Evolutionary conservation across 1,140 invertebrate species (phyloP).

Genomic region (Rhagoletis zephyria): DNA sequence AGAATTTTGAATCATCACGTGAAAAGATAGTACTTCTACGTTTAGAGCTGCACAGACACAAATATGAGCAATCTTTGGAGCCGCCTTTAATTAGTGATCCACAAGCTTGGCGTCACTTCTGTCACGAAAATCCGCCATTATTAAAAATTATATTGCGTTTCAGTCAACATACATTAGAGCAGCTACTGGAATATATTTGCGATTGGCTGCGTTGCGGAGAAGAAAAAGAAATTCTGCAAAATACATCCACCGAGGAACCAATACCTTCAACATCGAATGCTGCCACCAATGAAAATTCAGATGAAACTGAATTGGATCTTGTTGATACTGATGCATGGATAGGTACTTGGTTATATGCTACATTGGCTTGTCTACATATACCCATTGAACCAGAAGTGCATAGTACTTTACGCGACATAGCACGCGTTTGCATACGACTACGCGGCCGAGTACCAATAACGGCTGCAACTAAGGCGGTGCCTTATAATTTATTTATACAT

Average conservation of each 20-base stretch:
- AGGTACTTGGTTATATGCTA: slow-evolving; percentile 68
- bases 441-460: slow-evolving; percentile 60
- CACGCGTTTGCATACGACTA: slow-evolving; percentile 63
- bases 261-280: slow-evolving; percentile 23
- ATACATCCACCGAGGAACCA: neutral
- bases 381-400: slow-evolving; percentile 69
- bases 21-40: slow-evolving; percentile 60
- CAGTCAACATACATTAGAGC: slow-evolving; percentile 64
- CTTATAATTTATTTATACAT: slow-evolving; percentile 68
- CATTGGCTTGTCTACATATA: slow-evolving; percentile 66
- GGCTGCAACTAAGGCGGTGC: slow-evolving; percentile 63
- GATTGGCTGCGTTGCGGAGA: slow-evolving; percentile 64
- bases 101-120: slow-evolving; percentile 65
- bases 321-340: slow-evolving; percentile 63
- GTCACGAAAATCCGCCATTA: slow-evolving; percentile 62
- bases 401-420: slow-evolving; percentile 66
- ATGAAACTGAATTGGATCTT: slow-evolving; percentile 59
- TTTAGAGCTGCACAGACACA: slow-evolving; percentile 58
- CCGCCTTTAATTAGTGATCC: slow-evolving; percentile 62
- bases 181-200: slow-evolving; percentile 63
- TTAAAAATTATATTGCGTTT: slow-evolving; percentile 65
- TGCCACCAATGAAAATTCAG: neutral
- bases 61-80: slow-evolving; percentile 63
- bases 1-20: slow-evolving; percentile 62
- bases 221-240: slow-evolving; percentile 55